Evolutionary conservation across 2,797 vertebrate genomes (phyloP).

Genomic region (Argentina silus): DNA sequence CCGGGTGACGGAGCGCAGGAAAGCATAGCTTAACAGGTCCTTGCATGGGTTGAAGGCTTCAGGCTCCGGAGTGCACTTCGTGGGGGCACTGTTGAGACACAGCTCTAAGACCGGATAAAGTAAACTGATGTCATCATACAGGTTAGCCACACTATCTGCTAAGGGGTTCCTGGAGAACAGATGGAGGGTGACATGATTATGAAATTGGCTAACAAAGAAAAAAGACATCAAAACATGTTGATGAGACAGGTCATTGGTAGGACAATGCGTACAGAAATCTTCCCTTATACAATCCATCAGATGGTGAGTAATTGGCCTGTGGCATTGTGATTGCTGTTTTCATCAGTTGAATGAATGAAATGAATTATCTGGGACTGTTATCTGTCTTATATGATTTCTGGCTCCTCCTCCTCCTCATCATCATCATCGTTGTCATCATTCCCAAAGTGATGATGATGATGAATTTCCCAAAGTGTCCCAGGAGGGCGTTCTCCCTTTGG

Average conservation of each 20-base stretch:
- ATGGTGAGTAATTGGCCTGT: no score
- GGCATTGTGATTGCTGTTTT: no score
- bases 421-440: constrained; percentile 61
- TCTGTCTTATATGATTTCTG: constrained; percentile 34
- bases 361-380: no score
- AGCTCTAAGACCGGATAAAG: constrained; percentile 76
- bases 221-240: background rate
- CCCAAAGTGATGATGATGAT: no score
- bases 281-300: no score
- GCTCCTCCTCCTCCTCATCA: no score
- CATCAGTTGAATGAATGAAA: no score
- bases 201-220: background rate
- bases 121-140: constrained; percentile 65
- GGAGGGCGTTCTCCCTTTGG: constrained; percentile 64
- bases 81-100: constrained; percentile 75
- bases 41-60: constrained; percentile 92
- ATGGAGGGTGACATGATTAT: constrained; percentile 22
- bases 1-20: constrained; percentile 87
- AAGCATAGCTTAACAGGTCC: constrained; percentile 87
- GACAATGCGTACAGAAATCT: no score
- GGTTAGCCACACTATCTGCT: constrained; percentile 37
- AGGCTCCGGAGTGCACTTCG: constrained; percentile 85
- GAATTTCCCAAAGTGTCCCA: constrained; percentile 62
- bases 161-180: constrained; percentile 60
- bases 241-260: no score